Conservation (phyloP, 1,140 invertebrate genomes). For the Sinella curviseta region DNA sequence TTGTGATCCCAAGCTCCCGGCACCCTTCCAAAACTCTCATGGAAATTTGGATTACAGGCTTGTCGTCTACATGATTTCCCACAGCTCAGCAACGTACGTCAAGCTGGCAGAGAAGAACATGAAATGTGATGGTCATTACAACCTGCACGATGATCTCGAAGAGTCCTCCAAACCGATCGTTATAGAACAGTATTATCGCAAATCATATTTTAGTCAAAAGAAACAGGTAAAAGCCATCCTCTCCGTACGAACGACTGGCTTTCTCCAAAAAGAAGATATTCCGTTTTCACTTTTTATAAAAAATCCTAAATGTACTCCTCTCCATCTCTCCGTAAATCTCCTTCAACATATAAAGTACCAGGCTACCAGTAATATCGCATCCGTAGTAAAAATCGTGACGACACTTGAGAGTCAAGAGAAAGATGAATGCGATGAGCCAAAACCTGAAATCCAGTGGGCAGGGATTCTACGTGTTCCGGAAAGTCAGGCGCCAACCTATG, state of each 20-base stretch:
- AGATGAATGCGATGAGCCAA: constrained; percentile 4
- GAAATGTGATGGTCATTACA: constrained; percentile 4
- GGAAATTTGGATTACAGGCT: not conserved
- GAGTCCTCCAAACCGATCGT: not conserved
- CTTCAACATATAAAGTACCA: constrained; percentile 9
- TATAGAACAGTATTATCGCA: constrained; percentile 10
- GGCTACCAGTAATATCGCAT: not conserved
- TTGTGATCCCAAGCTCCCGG: not conserved
- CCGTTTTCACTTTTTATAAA: not conserved
- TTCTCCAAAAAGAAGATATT: not conserved
- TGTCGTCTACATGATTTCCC: constrained; percentile 12
- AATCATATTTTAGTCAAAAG: constrained; percentile 14
- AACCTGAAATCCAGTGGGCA: not conserved
- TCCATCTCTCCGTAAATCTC: not conserved
- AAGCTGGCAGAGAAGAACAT: constrained; percentile 1
- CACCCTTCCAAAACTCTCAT: constrained; percentile 11
- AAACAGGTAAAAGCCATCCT: constrained; percentile 8
- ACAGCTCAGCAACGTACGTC: not conserved
- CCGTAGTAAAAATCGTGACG: not conserved
- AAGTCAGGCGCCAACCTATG: not conserved
- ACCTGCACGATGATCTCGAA: not conserved
- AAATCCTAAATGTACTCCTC: constrained; percentile 6
- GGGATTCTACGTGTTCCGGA: not conserved
- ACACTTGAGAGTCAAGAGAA: not conserved
- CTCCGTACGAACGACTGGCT: not conserved